Conservation (phyloP, 2,888 invertebrate species). For the Caenorhabditis uteleia region DNA sequence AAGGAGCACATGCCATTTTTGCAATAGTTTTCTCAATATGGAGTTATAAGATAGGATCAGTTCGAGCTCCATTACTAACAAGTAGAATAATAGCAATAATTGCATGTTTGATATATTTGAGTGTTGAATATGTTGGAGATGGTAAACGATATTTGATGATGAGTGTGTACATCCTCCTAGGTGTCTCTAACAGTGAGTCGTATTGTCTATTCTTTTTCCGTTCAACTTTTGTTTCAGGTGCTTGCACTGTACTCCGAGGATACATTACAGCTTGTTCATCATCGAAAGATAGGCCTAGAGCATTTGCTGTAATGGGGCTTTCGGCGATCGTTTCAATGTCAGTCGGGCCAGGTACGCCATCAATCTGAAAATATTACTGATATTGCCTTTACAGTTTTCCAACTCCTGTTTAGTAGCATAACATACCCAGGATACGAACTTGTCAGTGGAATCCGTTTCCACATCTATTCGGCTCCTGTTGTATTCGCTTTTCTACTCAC, state of each 20-base stretch:
- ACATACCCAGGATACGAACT: conserved; percentile 49
- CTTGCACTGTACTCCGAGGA: conserved; percentile 24
- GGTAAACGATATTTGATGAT: conserved; percentile 23
- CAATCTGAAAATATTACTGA: too few species aligned
- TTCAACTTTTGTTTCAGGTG: too few species aligned
- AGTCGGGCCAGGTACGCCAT: conserved; percentile 15
- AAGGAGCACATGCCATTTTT: conserved; percentile 49
- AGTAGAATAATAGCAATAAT: conserved; percentile 20
- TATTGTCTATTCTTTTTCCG: too few species aligned
- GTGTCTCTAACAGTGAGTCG: conserved; percentile 23
- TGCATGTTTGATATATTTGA: conserved; percentile 20
- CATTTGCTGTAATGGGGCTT: conserved; percentile 25
- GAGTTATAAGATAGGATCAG: conserved; percentile 43
- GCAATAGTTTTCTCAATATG: conserved; percentile 50
- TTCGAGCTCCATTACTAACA: conserved; percentile 28
- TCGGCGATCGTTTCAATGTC: conserved; percentile 25
- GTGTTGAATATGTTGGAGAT: conserved; percentile 17
- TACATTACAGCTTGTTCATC: conserved; percentile 31
- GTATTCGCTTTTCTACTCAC: conserved; percentile 32
- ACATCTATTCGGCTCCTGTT: conserved; percentile 35
- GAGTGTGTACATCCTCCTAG: conserved; percentile 11
- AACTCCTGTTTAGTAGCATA: conserved; percentile 47
- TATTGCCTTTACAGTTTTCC: conserved; percentile 35
- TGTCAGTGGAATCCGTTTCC: conserved; percentile 30
- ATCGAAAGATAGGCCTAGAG: conserved; percentile 23